These are phyloP conservation scores for Acronicta leporina DNA, from an alignment of 2,888 invertebrate species.

Conservation along the genomic window DNA sequence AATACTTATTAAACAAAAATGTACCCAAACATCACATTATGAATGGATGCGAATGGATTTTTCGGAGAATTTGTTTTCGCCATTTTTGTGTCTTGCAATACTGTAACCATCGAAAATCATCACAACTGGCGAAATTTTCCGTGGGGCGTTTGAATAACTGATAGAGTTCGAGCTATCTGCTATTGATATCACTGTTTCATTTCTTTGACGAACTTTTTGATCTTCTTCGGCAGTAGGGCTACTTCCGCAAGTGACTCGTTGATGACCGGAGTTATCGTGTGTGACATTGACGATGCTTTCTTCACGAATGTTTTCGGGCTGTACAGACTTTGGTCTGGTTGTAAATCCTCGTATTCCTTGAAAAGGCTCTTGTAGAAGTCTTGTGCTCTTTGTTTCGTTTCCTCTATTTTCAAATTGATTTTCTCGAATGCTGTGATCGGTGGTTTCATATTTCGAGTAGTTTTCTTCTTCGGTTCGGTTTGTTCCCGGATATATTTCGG, in stretches of 20 bases:
- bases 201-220: conserved; percentile 79
- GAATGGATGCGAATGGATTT: conserved; percentile 75
- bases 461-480: conserved; percentile 50
- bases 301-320: conserved; percentile 72
- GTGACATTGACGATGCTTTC: conserved; percentile 74
- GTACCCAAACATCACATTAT: conserved; percentile 24
- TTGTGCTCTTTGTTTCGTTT: conserved; percentile 79
- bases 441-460: conserved; percentile 58
- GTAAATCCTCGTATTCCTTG: conserved; percentile 76
- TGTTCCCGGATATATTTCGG: conserved; percentile 60
- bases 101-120: conserved; percentile 85
- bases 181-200: conserved; percentile 73
- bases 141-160: conserved; percentile 50
- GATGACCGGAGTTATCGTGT: conserved; percentile 77
- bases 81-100: conserved; percentile 81
- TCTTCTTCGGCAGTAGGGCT: conserved; percentile 78
- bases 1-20: background rate
- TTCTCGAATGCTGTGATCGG: conserved; percentile 67
- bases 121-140: conserved; percentile 68
- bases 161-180: conserved; percentile 50
- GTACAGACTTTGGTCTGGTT: conserved; percentile 70
- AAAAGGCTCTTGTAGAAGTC: conserved; percentile 77
- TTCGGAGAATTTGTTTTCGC: conserved; percentile 76
- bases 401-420: conserved; percentile 74
- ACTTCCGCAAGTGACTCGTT: conserved; percentile 80